A percentile compares a stretch with the other conserved stretches of the same genome.
phyloP scores from a whole-genome alignment of 2,113 vertebrate species.

The Tragelaphus scriptus region DNA sequence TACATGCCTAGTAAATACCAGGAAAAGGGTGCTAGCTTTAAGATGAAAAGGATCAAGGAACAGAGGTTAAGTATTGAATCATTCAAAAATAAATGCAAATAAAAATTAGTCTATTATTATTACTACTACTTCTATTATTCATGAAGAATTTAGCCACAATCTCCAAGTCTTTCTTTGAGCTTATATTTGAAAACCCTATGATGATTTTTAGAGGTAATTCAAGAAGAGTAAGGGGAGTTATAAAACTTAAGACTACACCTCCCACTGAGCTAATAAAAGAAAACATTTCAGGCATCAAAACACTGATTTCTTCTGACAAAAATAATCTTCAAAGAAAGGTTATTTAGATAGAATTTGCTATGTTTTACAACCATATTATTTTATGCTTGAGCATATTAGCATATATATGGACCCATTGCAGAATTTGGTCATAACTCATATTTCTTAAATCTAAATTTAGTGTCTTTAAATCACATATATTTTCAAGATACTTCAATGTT shows the following conservation, averaged over 20 bases:
- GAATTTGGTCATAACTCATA: neutral
- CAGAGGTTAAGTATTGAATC: neutral
- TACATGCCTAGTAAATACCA: neutral
- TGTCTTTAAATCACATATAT: neutral
- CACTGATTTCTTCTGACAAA: slow-evolving; percentile 16
- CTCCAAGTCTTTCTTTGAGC: neutral
- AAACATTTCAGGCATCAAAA: slow-evolving; percentile 55
- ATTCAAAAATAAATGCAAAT: neutral
- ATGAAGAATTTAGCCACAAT: neutral
- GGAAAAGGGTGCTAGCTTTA: neutral
- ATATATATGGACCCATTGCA: neutral
- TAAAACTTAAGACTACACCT: slow-evolving; percentile 8
- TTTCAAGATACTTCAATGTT: neutral
- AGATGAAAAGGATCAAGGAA: neutral
- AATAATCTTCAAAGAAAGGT: neutral
- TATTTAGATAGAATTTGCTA: neutral
- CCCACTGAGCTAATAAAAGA: neutral
- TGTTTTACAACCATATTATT: neutral
- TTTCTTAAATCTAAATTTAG: neutral
- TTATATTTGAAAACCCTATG: neutral
- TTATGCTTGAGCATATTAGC: neutral
- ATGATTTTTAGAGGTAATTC: neutral
- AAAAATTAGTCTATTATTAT: neutral
- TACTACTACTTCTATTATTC: neutral
- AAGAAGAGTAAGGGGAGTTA: neutral